Evolutionary conservation across 1,140 invertebrate genomes (phyloP).

Genomic region (Bombyx mandarina): DNA sequence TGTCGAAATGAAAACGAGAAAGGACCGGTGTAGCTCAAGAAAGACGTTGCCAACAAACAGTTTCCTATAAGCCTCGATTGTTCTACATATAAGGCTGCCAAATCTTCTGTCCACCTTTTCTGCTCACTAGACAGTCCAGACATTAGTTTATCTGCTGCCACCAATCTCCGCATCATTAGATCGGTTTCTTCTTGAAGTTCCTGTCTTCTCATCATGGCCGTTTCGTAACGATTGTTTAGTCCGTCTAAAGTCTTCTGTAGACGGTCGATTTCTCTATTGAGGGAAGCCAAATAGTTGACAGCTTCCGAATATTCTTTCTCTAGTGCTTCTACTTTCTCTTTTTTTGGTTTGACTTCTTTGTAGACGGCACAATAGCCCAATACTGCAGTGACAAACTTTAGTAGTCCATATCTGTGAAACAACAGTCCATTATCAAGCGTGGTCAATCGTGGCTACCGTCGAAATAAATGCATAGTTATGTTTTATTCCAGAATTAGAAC

Average conservation of each 20-base stretch:
- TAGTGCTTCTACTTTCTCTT: slow-evolving; percentile 83
- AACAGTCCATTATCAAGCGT: too few relatives aligned
- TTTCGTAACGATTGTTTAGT: slow-evolving; percentile 82
- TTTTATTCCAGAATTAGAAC: too few relatives aligned
- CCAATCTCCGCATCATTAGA: slow-evolving; percentile 83
- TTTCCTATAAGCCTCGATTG: slow-evolving; percentile 83
- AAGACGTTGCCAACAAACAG: slow-evolving; percentile 85
- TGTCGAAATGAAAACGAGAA: slow-evolving; percentile 89
- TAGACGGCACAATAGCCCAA: slow-evolving; percentile 88
- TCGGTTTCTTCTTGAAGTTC: slow-evolving; percentile 88
- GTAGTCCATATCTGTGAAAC: slow-evolving; percentile 74
- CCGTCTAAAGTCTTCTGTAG: slow-evolving; percentile 79
- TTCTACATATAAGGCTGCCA: slow-evolving; percentile 78
- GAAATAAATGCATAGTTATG: too few relatives aligned
- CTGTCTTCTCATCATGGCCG: slow-evolving; percentile 80
- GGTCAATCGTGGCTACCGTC: too few relatives aligned
- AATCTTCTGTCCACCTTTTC: slow-evolving; percentile 72
- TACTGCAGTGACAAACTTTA: slow-evolving; percentile 89
- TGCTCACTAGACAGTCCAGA: slow-evolving; percentile 86
- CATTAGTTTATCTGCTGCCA: slow-evolving; percentile 89
- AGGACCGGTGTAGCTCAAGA: slow-evolving; percentile 88
- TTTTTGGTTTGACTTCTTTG: slow-evolving; percentile 89
- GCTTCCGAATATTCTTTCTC: slow-evolving; percentile 75
- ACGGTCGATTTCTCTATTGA: slow-evolving; percentile 81
- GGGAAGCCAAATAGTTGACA: slow-evolving; percentile 75